Evolutionary conservation across 2,797 vertebrate genomes (phyloP), one percentile per base, ranked within the genome.

Genomic region (Anas flavirostris): DNA sequence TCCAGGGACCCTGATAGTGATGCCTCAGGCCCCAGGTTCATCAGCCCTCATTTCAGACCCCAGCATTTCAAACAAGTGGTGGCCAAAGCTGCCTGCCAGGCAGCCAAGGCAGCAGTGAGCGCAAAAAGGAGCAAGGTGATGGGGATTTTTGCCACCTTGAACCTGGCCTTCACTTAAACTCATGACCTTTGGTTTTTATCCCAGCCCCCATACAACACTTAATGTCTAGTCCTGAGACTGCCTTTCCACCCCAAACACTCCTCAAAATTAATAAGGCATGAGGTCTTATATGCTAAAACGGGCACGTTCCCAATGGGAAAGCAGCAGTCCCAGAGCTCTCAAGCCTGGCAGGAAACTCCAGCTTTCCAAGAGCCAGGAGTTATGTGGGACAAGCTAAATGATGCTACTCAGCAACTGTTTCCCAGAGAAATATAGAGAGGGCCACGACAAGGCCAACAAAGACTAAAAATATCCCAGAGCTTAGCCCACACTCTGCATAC

Each of bases 331-430:
- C 88, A 91, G 63, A 87, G 93, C 94, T 96, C 95, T 87, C 90
- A 95, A 93, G 89, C 64, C 94, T 95, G 94, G 89, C 95, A 96
- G 96, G 94, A 97, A 97, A 95, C 75, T 86, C 74, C 8, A 7
- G 70, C 79, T 94, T 97, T 96, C 94, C 82, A 88, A 94, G 74
- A 92, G 88, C 68, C 78, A 29, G 2, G 79, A 94, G 87, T 94
- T 95, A 93, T 83, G 94, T 93, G 88, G 88, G 75, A 94, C 85
- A 82, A 94, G 68, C 67, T 84, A 93, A 95, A 93, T 28, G 88
- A 92, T 94, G 94, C 92, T 97, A 87, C 95, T 93, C 96, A 96
- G 82, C 77, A 95, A 96, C 82, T 41, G 82, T 90, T 97, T 97
- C 96, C 94, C 96, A 96, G 88, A 88, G 94, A 97, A 96, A 93